phyloP scores from a whole-genome alignment of 2,113 vertebrate species.

The Peromyscus polionotus region DNA sequence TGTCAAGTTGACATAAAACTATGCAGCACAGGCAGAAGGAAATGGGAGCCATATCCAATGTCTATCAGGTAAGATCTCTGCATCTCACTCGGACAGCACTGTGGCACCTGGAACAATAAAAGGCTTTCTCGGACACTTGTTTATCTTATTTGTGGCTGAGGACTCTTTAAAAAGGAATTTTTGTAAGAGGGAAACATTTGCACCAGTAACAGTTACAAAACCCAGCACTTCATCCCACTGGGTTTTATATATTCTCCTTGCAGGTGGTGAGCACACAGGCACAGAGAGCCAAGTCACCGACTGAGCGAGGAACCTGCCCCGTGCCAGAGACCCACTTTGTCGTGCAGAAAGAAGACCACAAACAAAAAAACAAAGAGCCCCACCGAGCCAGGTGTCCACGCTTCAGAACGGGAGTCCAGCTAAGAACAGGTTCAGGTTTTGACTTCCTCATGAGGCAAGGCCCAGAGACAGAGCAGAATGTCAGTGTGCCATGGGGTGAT shows the following conservation, averaged over 20 bases:
- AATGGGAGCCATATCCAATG: not conserved
- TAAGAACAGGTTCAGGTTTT: not conserved
- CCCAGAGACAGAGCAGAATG: not conserved
- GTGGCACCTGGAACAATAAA: not conserved
- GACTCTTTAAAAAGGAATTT: slow-evolving; percentile 26
- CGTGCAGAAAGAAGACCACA: not conserved
- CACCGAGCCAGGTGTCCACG: not conserved
- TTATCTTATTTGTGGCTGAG: slow-evolving; percentile 7
- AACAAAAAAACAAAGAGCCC: not conserved
- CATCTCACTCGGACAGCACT: not conserved
- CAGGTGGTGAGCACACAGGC: slow-evolving; percentile 48
- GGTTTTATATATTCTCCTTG: slow-evolving; percentile 63
- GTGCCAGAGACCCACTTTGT: slow-evolving; percentile 52
- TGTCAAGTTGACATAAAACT: not conserved
- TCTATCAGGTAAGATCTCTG: not conserved
- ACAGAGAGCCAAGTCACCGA: slow-evolving; percentile 40
- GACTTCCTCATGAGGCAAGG: not conserved
- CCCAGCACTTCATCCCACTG: slow-evolving; percentile 57
- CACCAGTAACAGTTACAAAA: slow-evolving; percentile 54
- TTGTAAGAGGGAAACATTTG: not conserved
- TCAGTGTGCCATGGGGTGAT: fast-evolving
- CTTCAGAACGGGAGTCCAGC: not conserved
- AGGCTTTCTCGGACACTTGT: not conserved
- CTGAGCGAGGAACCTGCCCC: not conserved
- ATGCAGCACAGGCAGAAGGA: not conserved